These are phyloP conservation scores for Trochalopteron elliotii DNA, from an alignment of 2,113 vertebrate species.

Conservation along the genomic window DNA sequence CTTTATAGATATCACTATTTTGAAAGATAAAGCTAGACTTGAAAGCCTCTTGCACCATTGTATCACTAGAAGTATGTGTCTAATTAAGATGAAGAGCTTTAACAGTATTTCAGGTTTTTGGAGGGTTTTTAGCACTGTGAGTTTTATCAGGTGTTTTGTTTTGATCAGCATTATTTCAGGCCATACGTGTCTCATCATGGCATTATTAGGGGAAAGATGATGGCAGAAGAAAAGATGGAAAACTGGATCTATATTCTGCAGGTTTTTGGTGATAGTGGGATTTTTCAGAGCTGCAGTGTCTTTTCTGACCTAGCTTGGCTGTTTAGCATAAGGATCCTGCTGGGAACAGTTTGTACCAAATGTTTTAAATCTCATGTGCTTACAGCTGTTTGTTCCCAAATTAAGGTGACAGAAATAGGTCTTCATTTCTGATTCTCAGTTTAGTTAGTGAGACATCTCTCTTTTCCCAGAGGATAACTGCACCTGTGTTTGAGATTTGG, in stretches of 20 bases:
- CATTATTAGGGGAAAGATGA: neutral
- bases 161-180: neutral
- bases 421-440: neutral
- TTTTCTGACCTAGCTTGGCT: neutral
- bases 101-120: neutral
- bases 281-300: neutral
- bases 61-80: neutral
- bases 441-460: neutral
- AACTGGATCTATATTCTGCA: neutral
- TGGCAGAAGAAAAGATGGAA: neutral
- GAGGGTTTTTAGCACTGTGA: neutral
- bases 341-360: neutral
- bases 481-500: neutral
- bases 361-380: neutral
- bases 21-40: neutral
- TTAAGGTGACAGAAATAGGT: neutral
- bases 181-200: fast-evolving
- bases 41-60: neutral
- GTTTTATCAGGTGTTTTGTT: neutral
- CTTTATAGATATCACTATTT: neutral
- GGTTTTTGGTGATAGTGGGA: neutral
- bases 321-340: neutral
- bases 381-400: neutral
- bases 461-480: neutral
- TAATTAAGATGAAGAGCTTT: neutral